phyloP scores from a whole-genome alignment of 2,113 vertebrate species.

The Cynopterus brachyotis region DNA sequence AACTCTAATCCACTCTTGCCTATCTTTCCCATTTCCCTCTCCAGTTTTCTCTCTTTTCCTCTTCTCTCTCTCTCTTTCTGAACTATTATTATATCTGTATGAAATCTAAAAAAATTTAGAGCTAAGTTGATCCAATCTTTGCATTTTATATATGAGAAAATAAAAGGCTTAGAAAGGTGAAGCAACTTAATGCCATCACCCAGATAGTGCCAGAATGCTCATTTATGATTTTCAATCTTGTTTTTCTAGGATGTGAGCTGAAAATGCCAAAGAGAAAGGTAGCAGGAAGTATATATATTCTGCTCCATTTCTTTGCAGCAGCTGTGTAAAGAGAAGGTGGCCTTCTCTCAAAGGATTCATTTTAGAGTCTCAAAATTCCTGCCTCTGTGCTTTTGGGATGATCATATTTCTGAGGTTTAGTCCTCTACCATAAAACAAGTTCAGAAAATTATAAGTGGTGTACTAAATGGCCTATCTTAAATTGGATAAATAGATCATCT shows the following conservation, averaged over 20 bases:
- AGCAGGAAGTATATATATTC: not conserved
- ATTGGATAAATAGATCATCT: not conserved
- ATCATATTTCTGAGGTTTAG: not conserved
- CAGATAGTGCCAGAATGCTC: not conserved
- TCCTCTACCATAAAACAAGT: not conserved
- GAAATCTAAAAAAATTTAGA: slow-evolving; percentile 6
- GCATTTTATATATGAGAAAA: not conserved
- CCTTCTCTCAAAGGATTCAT: not conserved
- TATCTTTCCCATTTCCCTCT: rapidly evolving
- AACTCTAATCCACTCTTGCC: not conserved
- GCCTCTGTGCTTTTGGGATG: not conserved
- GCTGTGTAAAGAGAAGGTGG: not conserved
- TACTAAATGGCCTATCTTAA: not conserved
- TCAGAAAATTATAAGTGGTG: not conserved
- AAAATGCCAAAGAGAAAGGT: not conserved
- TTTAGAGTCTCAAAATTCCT: not conserved
- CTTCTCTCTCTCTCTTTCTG: not conserved
- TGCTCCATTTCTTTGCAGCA: not conserved
- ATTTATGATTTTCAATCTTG: not conserved
- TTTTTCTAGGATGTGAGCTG: not conserved
- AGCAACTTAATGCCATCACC: not conserved
- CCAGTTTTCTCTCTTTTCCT: not conserved
- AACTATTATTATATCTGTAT: not conserved
- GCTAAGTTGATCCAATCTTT: not conserved
- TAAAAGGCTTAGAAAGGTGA: not conserved